phyloP scores from a whole-genome alignment of 2,797 vertebrate species.

The Manis javanica region DNA sequence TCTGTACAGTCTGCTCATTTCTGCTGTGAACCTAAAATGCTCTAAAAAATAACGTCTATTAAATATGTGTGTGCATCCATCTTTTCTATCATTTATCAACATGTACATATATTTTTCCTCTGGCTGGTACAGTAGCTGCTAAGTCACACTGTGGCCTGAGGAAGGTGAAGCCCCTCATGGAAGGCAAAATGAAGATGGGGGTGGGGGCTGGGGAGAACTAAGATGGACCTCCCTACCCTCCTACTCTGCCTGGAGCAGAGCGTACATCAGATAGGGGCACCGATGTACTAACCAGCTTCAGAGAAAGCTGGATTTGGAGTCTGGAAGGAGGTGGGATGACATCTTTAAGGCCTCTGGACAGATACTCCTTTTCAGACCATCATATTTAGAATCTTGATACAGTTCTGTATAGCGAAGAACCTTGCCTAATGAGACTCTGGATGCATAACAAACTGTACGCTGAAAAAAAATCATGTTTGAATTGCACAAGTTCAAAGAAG shows the following conservation, averaged over 20 bases:
- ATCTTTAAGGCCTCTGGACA: background rate
- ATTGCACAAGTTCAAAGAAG: constrained; percentile 4
- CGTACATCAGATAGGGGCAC: background rate
- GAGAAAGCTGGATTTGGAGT: background rate
- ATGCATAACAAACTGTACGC: background rate
- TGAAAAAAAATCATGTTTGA: background rate
- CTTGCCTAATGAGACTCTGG: background rate
- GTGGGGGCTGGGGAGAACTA: background rate
- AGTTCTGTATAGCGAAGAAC: background rate
- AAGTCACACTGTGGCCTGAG: background rate
- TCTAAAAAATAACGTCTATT: background rate
- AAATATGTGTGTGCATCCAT: background rate
- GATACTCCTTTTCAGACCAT: background rate
- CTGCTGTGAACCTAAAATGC: background rate
- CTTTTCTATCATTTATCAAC: background rate
- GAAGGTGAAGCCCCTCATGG: background rate
- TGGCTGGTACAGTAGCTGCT: background rate
- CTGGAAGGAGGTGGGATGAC: background rate
- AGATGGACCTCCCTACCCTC: no score
- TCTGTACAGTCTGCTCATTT: background rate
- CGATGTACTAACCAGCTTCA: background rate
- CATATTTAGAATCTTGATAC: background rate
- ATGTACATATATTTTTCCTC: background rate
- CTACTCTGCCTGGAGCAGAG: background rate
- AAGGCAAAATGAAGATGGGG: background rate